Conservation (phyloP, 2,113 vertebrate genomes). For the Physeter macrocephalus region DNA sequence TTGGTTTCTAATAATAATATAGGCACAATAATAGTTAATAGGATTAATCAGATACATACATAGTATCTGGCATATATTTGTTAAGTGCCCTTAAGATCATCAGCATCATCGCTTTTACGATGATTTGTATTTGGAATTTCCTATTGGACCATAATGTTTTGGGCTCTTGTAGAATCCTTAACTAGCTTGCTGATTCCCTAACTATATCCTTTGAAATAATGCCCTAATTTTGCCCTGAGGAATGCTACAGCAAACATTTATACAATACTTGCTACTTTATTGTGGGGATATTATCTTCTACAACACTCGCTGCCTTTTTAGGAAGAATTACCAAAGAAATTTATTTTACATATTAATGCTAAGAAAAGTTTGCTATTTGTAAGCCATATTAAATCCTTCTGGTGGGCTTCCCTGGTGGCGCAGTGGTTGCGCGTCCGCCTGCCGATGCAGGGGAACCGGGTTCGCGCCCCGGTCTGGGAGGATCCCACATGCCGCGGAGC, state of each 20-base stretch:
- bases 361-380: background rate
- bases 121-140: background rate
- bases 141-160: background rate
- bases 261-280: background rate
- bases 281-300: background rate
- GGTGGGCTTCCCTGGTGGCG: no score
- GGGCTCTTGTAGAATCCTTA: background rate
- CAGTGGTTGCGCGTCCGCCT: no score
- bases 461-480: no score
- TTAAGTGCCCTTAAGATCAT: background rate
- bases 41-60: background rate
- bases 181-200: background rate
- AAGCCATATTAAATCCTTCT: constrained; percentile 9
- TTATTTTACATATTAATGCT: background rate
- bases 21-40: background rate
- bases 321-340: background rate
- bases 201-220: background rate
- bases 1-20: background rate
- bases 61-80: background rate
- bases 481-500: no score
- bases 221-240: background rate
- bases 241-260: background rate
- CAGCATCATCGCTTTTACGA: background rate
- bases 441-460: no score
- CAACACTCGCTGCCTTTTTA: background rate